phyloP scores from a whole-genome alignment of 2,113 vertebrate genomes.

The Polypterus bichir region DNA sequence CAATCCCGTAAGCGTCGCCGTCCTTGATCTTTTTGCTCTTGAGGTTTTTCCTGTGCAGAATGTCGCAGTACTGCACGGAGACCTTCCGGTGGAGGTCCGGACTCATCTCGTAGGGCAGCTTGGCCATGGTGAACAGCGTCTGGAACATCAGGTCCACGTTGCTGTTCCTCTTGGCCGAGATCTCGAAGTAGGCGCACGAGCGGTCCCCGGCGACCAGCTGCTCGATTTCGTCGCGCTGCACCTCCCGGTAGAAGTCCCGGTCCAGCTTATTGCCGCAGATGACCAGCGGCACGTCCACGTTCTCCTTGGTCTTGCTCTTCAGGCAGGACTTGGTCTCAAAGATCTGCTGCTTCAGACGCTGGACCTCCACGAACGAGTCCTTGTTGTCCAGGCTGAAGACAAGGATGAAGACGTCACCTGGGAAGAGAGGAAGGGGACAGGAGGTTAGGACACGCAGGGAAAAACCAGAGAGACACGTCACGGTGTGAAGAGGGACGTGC shows the following conservation, averaged over 20 bases:
- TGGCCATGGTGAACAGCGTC: slow-evolving; percentile 82
- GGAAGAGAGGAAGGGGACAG: neutral
- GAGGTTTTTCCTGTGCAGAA: slow-evolving; percentile 70
- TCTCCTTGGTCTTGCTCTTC: slow-evolving; percentile 88
- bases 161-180: slow-evolving; percentile 91
- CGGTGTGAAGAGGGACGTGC: neutral
- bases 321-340: slow-evolving; percentile 90
- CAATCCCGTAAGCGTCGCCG: slow-evolving; percentile 75
- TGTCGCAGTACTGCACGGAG: slow-evolving; percentile 83
- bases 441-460: slow-evolving; percentile 6
- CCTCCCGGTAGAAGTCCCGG: slow-evolving; percentile 72
- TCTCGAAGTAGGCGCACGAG: slow-evolving; percentile 87
- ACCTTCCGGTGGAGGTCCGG: slow-evolving; percentile 88
- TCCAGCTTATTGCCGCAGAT: slow-evolving; percentile 95
- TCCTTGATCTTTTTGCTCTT: slow-evolving; percentile 73
- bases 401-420: slow-evolving; percentile 90
- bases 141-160: slow-evolving; percentile 92
- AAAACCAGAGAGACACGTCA: neutral
- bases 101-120: slow-evolving; percentile 93
- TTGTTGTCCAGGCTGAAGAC: slow-evolving; percentile 94
- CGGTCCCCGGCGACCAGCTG: slow-evolving; percentile 70
- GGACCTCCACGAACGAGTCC: slow-evolving; percentile 91
- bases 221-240: slow-evolving; percentile 70
- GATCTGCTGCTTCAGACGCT: slow-evolving; percentile 86
- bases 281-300: slow-evolving; percentile 81